phyloP scores from a whole-genome alignment of 2,113 vertebrate species.

The Corythaeola cristata region DNA sequence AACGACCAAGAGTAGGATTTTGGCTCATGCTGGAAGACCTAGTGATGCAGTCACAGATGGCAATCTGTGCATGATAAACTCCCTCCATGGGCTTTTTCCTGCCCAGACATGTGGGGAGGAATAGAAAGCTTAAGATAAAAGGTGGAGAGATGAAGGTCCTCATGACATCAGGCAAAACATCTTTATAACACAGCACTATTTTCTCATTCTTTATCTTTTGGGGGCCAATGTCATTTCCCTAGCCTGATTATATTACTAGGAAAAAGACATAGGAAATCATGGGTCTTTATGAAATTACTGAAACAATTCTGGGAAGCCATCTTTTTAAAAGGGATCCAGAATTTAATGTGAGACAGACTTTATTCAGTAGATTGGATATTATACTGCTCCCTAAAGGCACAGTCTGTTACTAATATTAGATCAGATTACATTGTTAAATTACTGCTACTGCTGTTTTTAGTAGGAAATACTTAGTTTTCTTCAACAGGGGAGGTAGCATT shows the following conservation, averaged over 20 bases:
- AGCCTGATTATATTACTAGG: neutral
- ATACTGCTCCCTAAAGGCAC: slow-evolving; percentile 25
- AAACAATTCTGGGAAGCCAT: slow-evolving; percentile 42
- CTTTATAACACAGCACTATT: neutral
- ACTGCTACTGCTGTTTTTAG: slow-evolving; percentile 1
- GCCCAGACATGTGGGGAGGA: neutral
- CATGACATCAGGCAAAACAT: neutral
- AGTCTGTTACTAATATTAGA: slow-evolving; percentile 45
- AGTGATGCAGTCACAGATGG: neutral
- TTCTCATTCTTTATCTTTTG: neutral
- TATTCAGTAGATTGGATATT: neutral
- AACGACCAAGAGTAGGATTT: neutral
- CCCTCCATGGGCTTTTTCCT: neutral
- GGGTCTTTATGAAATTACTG: neutral
- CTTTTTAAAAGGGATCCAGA: slow-evolving; percentile 1
- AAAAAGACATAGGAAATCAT: neutral
- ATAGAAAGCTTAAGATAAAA: neutral
- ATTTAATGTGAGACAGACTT: neutral
- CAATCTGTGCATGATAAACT: neutral
- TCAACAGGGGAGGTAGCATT: neutral
- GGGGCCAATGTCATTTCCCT: neutral
- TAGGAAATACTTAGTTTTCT: slow-evolving; percentile 43
- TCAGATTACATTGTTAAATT: slow-evolving; percentile 55
- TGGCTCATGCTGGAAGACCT: neutral
- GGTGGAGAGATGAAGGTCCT: neutral